Evolutionary conservation across 2,113 vertebrate genomes (phyloP).

Genomic region (Manacus vitellinus): DNA sequence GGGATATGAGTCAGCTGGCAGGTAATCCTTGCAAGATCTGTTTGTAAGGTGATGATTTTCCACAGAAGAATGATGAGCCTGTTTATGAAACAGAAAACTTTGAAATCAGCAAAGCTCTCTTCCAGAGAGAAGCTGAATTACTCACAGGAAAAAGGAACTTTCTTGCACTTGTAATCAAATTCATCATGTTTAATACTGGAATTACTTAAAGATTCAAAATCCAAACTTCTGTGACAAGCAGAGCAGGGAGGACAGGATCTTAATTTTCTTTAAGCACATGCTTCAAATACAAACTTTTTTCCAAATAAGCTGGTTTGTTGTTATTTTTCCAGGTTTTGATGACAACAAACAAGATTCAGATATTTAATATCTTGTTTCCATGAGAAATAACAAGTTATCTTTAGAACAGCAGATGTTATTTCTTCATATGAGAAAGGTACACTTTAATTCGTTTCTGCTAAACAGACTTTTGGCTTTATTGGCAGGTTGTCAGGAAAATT

Average conservation of each 20-base stretch:
- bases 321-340: slow-evolving; percentile 21
- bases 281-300: not conserved
- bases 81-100: not conserved
- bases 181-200: not conserved
- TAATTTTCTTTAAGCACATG: not conserved
- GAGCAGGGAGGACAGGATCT: not conserved
- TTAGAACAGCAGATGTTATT: slow-evolving; percentile 13
- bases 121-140: not conserved
- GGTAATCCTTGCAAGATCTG: not conserved
- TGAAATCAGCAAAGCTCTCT: not conserved
- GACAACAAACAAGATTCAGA: not conserved
- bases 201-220: not conserved
- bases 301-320: not conserved
- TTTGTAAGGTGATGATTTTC: not conserved
- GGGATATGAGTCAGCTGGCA: not conserved
- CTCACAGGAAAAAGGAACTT: not conserved
- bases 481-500: slow-evolving; percentile 28
- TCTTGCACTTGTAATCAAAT: not conserved
- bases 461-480: slow-evolving; percentile 1
- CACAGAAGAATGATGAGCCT: not conserved
- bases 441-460: not conserved
- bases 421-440: slow-evolving; percentile 24
- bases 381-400: slow-evolving; percentile 7
- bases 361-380: not conserved
- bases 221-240: not conserved